Conservation (phyloP, 2,113 vertebrate genomes). For the Colossoma macropomum region DNA sequence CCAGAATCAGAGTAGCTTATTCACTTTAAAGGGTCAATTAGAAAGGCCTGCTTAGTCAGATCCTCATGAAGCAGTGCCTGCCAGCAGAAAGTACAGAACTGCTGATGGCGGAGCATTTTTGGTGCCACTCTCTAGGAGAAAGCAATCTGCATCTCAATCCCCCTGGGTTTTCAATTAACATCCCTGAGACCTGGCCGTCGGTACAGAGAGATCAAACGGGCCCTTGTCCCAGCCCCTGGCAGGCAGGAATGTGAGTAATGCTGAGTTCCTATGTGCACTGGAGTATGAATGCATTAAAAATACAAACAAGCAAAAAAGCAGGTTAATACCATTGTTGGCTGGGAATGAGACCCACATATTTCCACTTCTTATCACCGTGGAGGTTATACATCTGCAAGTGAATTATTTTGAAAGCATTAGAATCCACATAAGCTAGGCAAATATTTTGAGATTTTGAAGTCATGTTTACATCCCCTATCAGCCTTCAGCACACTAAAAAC, state of each 20-base stretch:
- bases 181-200: slow-evolving; percentile 49
- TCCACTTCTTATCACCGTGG: slow-evolving; percentile 29
- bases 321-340: slow-evolving; percentile 38
- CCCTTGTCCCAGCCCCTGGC: slow-evolving; percentile 43
- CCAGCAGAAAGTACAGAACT: slow-evolving; percentile 43
- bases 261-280: slow-evolving; percentile 36
- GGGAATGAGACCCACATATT: slow-evolving; percentile 28
- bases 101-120: slow-evolving; percentile 54
- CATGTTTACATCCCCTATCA: background rate
- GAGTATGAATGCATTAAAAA: slow-evolving; percentile 50
- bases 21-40: slow-evolving; percentile 36
- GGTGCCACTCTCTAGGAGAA: slow-evolving; percentile 48
- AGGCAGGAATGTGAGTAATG: slow-evolving; percentile 62
- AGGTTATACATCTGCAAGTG: background rate
- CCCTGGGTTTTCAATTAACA: slow-evolving; percentile 65
- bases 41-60: slow-evolving; percentile 21
- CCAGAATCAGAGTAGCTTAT: slow-evolving; percentile 21
- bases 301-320: slow-evolving; percentile 44
- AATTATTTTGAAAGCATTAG: slow-evolving; percentile 32
- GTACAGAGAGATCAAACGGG: slow-evolving; percentile 62
- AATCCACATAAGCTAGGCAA: background rate
- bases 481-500: background rate
- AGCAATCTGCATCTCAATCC: slow-evolving; percentile 55
- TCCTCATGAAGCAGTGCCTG: slow-evolving; percentile 19
- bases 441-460: background rate